Base-by-base conservation (phyloP, 64 coral and sea anemone genomes). In the Catalaphyllia jardinei region DNA sequence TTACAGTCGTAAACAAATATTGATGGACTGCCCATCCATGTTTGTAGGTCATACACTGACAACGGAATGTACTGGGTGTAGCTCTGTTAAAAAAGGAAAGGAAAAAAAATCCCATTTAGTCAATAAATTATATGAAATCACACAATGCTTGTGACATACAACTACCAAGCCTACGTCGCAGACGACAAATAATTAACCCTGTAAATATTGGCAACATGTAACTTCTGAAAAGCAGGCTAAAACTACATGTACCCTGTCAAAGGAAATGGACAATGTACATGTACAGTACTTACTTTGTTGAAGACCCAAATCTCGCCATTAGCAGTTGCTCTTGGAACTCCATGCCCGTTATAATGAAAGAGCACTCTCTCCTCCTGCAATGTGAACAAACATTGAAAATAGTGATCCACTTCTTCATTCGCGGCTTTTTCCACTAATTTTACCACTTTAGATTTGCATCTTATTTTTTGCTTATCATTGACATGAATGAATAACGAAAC, bases 301-400 rank as follows among this genome's bases (percentile, higher is more conserved):
- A 99, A 99, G 91, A 99, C 97, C 97, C 97, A 99, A 79, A 99
- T 95, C 78, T 99, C 97, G 39, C 97, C 97, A 93, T 99, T 99
- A 22, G 67, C 87, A 77, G 97, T 99, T 87, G 97, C 93, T 60
- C 89, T 95, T 17, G 97, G 97, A 72, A 99, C 97, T 52, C 97
- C 97, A 95, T 95, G 97, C 10, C 97, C 97, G 95, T 99, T 99
- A 38, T 95, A 99, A 88, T 99, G 97, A 71, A 99, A 99, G 12
- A 99, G 88, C 57, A 99, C 97, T 93, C 97, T 93, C 57, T 99
- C 97, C 62, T 99, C 97, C 97, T 99, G 64, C 4, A 84, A 89
- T 77, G 22, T 79, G 9, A 57, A 55, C 18, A 20, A 24, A 65
- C 18, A 65, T 22, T 65, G 18, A 24, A n/a, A 65, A 65, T 65